A percentile compares a stretch with the other conserved stretches of the same genome.
phyloP scores from a whole-genome alignment of 2,113 vertebrate species.

The Varanus komodoensis region DNA sequence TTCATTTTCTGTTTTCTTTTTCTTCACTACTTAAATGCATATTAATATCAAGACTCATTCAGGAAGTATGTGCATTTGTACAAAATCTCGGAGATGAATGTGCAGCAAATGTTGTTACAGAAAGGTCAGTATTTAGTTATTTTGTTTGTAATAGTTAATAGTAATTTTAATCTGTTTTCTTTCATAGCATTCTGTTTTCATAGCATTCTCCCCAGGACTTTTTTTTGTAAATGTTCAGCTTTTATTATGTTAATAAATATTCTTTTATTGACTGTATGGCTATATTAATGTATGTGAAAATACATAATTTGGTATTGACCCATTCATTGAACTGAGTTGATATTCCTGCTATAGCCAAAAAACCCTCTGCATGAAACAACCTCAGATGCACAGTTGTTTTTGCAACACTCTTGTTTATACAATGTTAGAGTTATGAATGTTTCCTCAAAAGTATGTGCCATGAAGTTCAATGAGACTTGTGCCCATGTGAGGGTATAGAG shows the following conservation, averaged over 20 bases:
- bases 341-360: background rate
- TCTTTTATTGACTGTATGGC: background rate
- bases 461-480: background rate
- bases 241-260: background rate
- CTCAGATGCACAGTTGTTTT: background rate
- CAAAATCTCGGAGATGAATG: constrained; percentile 87
- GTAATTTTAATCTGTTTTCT: background rate
- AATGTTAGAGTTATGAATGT: background rate
- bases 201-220: background rate
- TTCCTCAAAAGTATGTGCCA: background rate
- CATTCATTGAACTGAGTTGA: background rate
- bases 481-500: background rate
- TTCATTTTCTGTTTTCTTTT: constrained; percentile 35
- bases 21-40: constrained; percentile 34
- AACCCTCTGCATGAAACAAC: background rate
- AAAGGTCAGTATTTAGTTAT: constrained; percentile 73
- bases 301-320: background rate
- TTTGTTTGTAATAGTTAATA: background rate
- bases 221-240: background rate
- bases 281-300: background rate
- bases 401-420: background rate
- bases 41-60: constrained; percentile 81
- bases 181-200: background rate
- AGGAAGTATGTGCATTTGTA: constrained; percentile 90
- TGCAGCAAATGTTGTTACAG: constrained; percentile 82